Conservation (phyloP, 37 sponge, comb jelly and placozoan genomes). For the Axinella damicornis region DNA sequence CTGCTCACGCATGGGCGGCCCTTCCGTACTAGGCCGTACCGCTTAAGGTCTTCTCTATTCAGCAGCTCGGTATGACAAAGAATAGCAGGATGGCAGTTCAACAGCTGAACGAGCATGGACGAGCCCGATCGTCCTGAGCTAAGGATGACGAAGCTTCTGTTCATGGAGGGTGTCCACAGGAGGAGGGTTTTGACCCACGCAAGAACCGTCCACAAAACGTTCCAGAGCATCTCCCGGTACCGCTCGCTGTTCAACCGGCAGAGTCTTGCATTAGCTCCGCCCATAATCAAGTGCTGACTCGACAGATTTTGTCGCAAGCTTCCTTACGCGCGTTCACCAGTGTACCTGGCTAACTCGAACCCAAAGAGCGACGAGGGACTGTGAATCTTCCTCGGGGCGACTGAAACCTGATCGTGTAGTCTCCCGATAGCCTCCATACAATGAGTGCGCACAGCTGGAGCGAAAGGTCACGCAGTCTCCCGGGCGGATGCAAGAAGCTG, state of each 20-base stretch:
- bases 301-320: too few relatives aligned
- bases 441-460: too few relatives aligned
- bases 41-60: not conserved
- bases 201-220: not conserved
- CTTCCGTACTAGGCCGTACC: too few relatives aligned
- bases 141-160: conserved; percentile 14
- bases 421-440: too few relatives aligned
- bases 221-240: not conserved
- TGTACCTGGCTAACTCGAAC: too few relatives aligned
- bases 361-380: too few relatives aligned
- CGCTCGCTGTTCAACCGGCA: not conserved
- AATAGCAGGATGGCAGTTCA: conserved; percentile 12
- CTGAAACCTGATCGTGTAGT: too few relatives aligned
- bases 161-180: conserved; percentile 9
- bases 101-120: not conserved
- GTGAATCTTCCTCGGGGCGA: too few relatives aligned
- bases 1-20: not conserved
- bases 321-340: too few relatives aligned
- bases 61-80: conserved; percentile 22
- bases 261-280: too few relatives aligned
- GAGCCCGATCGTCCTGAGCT: conserved; percentile 50
- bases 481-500: not conserved
- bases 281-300: too few relatives aligned
- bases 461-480: not conserved
- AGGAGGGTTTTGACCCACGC: too few relatives aligned